Base-by-base conservation (phyloP, 2,888 invertebrate species). In the Macrophya alboannulata region DNA sequence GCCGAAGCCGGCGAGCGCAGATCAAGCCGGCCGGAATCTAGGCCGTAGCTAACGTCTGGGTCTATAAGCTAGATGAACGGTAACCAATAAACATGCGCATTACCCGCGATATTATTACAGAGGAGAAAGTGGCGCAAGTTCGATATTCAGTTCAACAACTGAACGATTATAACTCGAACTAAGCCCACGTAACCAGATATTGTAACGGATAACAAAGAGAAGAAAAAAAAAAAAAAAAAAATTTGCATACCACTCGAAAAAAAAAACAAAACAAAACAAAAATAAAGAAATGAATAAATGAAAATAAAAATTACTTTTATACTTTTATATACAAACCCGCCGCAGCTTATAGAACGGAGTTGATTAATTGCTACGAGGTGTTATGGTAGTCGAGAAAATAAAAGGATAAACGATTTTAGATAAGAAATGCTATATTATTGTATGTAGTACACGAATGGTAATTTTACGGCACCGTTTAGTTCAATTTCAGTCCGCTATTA, bases 81-180 rank as follows among this genome's bases (percentile, higher is more conserved):
- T 83, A 48, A 71, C 81, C 83, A 83, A 83, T 83, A 83, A 83
- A 65, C 83, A 83, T 48, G 68, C 45, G 83, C 83, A 83, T 83
- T 83, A 83, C 37, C 31, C 25, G 81, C 43, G 81, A 59, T 62
- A 71, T 83, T 83, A 71, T 45, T 83, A 83, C 48, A 65, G 55
- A 31, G 68, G 83, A 83, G 83, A 83, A 83, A 83, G 83, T 83
- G 83, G 83, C 83, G 83, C 83, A 83, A 83, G 83, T 83, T 83
- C 83, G 83, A 83, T 83, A 83, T 83, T 83, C 48, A 83, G 83
- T 83, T 83, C 83, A 83, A 45, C 68, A 68, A 68, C 37, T 37
- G 25, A 37, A 68, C 31, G 68, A 31, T 31, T 37, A 15, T 17
- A 25, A 12, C 15, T 68, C 37, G 17, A 37, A 37, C 68, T 62